Conservation (phyloP, 30 jellyfish, hydroid and myxozoan species). For the Nemopilema nomurai region DNA sequence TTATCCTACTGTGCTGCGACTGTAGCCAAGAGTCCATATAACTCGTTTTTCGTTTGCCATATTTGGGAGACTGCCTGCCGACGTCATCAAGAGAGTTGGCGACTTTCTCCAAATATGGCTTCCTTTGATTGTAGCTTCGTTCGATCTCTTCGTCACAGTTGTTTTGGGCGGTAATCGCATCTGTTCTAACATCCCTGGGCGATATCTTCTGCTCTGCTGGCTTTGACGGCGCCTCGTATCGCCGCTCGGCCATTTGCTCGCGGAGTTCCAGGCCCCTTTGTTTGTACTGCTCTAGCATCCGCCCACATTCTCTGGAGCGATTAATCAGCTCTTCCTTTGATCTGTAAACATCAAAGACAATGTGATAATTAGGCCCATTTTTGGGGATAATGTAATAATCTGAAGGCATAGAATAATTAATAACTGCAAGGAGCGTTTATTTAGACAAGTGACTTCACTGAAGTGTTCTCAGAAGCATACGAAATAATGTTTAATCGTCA, state of each 20-base stretch:
- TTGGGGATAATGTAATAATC: no score
- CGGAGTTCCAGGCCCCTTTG: conserved; percentile 43
- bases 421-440: not conserved
- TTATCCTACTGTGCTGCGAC: conserved; percentile 79
- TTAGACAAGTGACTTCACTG: not conserved
- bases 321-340: conserved; percentile 68
- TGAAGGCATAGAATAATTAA: not conserved
- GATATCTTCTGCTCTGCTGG: not conserved
- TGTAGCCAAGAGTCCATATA: conserved; percentile 82
- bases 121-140: not conserved
- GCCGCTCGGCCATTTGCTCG: conserved; percentile 13
- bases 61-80: conserved; percentile 42
- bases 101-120: not conserved
- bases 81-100: not conserved
- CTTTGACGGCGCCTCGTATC: conserved; percentile 11
- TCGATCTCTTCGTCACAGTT: not conserved
- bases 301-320: conserved; percentile 60
- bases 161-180: not conserved
- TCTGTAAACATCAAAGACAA: no score
- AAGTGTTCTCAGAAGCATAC: not conserved
- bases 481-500: not conserved
- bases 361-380: no score
- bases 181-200: not conserved
- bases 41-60: conserved; percentile 51
- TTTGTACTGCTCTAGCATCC: conserved; percentile 46